Conservation (phyloP, 1,140 invertebrate species). For the Ruditapes philippinarum region DNA sequence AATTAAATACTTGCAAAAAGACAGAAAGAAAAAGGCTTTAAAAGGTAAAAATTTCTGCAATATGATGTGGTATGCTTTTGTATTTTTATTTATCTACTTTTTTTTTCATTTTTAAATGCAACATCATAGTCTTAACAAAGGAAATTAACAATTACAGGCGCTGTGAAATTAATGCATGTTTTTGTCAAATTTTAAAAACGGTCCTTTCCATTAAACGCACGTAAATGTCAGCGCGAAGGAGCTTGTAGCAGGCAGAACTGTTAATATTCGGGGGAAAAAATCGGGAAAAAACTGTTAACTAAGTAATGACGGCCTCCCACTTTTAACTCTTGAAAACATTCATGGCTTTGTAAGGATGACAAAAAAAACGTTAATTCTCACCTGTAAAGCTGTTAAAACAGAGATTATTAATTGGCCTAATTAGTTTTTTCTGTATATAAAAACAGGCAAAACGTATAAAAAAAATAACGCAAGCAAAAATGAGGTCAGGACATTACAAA, state of each 20-base stretch:
- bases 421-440: constrained; percentile 3
- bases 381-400: neutral
- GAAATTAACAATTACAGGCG: neutral
- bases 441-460: neutral
- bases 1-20: no score
- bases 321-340: neutral
- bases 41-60: no score
- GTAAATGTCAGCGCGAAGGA: neutral
- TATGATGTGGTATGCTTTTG: no score
- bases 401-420: neutral
- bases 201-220: neutral
- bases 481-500: constrained; percentile 43
- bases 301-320: neutral
- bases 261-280: neutral
- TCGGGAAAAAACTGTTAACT: neutral
- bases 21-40: no score
- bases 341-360: neutral
- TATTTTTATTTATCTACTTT: no score
- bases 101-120: no score
- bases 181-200: neutral
- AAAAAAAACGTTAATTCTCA: neutral
- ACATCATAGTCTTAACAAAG: neutral
- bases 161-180: neutral
- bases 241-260: neutral
- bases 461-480: constrained; percentile 37